Conservation (phyloP, 2,888 invertebrate genomes). For the Phortica magna region DNA sequence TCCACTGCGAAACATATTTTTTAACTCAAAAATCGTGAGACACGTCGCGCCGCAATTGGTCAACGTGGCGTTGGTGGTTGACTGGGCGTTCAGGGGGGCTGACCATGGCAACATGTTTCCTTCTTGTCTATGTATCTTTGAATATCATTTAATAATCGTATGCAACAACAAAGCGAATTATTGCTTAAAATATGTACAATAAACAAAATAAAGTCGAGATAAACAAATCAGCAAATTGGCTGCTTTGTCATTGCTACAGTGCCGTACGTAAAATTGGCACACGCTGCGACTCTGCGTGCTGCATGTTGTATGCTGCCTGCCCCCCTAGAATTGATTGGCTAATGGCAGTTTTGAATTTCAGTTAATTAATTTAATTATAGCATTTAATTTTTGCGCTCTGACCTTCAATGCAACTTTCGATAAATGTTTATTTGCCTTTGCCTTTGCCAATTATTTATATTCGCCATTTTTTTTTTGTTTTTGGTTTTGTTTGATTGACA, state of each 20-base stretch:
- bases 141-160: constrained; percentile 61
- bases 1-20: constrained; percentile 32
- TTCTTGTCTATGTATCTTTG: constrained; percentile 52
- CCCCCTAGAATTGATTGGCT: background rate
- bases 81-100: constrained; percentile 18
- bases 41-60: constrained; percentile 51
- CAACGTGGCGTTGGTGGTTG: background rate
- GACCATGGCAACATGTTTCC: constrained; percentile 63
- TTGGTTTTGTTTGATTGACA: constrained; percentile 56
- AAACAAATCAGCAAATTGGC: background rate
- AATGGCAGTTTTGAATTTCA: constrained; percentile 34
- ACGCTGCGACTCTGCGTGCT: background rate
- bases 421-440: constrained; percentile 45
- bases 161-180: constrained; percentile 3
- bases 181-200: background rate
- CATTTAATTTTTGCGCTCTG: constrained; percentile 54
- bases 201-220: background rate
- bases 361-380: constrained; percentile 68
- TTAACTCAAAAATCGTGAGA: constrained; percentile 54
- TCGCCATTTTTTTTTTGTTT: constrained; percentile 59
- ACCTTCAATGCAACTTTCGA: constrained; percentile 38
- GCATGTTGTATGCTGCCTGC: constrained; percentile 19
- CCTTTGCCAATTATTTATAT: constrained; percentile 32
- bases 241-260: background rate
- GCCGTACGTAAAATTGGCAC: background rate